A percentile compares a stretch with the other conserved stretches of the same genome.
phyloP scores from a whole-genome alignment of 2,888 invertebrate genomes.

The Plagiodera versicolora region DNA sequence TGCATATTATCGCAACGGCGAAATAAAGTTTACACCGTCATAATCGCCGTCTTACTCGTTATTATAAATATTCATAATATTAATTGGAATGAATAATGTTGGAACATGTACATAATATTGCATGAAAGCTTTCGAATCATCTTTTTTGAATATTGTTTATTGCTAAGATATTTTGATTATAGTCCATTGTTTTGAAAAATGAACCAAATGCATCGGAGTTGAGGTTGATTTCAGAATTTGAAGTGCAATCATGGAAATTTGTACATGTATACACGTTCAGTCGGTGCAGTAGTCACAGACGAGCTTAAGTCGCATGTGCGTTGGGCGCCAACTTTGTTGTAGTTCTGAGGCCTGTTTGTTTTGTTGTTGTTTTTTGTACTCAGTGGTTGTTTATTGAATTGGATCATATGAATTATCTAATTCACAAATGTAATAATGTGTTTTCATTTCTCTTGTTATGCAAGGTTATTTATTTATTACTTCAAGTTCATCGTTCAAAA shows the following conservation, averaged over 20 bases:
- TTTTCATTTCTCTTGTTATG: background rate
- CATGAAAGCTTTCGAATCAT: too few species aligned
- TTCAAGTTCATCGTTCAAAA: background rate
- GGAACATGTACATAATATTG: too few species aligned
- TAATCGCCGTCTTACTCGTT: too few species aligned
- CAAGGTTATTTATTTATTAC: constrained; percentile 19
- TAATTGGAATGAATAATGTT: too few species aligned
- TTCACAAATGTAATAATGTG: background rate
- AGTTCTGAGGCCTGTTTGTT: background rate
- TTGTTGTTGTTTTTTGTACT: background rate
- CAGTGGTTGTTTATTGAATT: background rate
- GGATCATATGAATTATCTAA: background rate
- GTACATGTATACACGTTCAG: background rate
- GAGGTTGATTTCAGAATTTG: too few species aligned
- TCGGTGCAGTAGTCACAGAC: background rate
- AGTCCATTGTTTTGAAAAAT: too few species aligned
- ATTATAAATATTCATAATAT: too few species aligned
- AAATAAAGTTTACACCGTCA: too few species aligned
- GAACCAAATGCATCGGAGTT: too few species aligned
- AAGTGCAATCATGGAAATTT: background rate
- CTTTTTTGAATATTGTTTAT: too few species aligned
- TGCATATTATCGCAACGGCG: background rate
- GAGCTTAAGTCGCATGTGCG: too few species aligned
- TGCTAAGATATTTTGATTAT: too few species aligned
- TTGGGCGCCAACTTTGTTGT: background rate